Base-by-base conservation (phyloP, 2,113 vertebrate genomes). In the Elanoides forficatus region DNA sequence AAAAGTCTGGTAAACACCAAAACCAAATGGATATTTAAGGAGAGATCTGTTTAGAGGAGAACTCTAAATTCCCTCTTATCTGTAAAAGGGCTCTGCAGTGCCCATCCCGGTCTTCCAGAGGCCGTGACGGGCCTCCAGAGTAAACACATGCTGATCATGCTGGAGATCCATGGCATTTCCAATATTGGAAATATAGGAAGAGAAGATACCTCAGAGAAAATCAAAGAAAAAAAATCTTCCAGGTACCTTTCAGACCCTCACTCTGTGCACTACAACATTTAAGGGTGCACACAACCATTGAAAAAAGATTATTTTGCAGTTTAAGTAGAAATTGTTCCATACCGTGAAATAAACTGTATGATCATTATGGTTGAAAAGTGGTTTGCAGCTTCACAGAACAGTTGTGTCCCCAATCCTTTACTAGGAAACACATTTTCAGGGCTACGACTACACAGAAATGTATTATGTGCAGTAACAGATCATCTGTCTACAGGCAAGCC, bases 281-380 rank as follows among this genome's bases (percentile, higher is more conserved):
- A 29, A 50, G 20, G 13, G 43, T n/a, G 47, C 29, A 43, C 36
- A 76, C 1, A 27, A 43, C 13, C 10, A 36, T 2, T 60, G 36
- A 52, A 47, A 72, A 53, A 68, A 53, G 43, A 22, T 1, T 14
- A 65, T 73, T 91, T 74, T 76, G 4, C 29, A 48, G 20, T 52
- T 76, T 40, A 42, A 67, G 25, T 23, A 55, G 65, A 42, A 92
- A 58, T 7, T 65, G 8, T 38, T 76, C 45, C 4, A 4, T 8
- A 43, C 18, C 0, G 0, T 65, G 48, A 83, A 70, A 72, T 38
- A 79, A 48, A 2, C 29, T 21, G 1, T 19, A 16, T 14, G n/a
- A 53, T 30, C 25, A 38, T 25, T 60, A 20, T 7, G 38, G 58
- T 56, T 3, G 1, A 79, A 75, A 80, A 86, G 30, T 30, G 43